Percentiles rank a stretch among this genome's conserved stretches.
These are phyloP conservation scores for Mionectes macconnelli DNA, from an alignment of 2,113 vertebrate genomes.

Conservation along the genomic window DNA sequence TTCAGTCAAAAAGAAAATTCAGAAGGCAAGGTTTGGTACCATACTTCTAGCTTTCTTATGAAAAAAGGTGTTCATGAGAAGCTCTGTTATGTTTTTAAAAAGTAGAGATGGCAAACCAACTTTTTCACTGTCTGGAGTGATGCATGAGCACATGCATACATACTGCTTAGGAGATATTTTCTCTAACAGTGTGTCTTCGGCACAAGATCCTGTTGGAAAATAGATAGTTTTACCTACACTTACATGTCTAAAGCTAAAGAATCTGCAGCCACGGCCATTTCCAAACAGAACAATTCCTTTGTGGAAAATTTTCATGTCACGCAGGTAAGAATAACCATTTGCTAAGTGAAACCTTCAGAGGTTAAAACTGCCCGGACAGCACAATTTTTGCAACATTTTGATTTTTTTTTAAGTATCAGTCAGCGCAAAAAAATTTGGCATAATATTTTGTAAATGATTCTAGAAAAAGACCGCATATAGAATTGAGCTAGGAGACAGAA, in stretches of 20 bases:
- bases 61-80: not conserved
- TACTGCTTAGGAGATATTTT: not conserved
- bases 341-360: not conserved
- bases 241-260: not conserved
- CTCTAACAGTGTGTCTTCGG: not conserved
- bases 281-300: not conserved
- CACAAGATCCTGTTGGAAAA: not conserved
- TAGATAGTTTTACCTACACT: not conserved
- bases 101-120: not conserved
- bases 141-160: not conserved
- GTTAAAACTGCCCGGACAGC: not conserved
- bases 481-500: not conserved
- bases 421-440: not conserved
- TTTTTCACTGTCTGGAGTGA: not conserved
- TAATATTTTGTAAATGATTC: not conserved
- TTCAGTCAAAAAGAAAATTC: not conserved
- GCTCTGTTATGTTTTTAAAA: not conserved
- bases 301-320: not conserved
- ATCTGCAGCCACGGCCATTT: not conserved
- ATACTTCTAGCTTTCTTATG: not conserved
- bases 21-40: not conserved
- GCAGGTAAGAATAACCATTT: not conserved
- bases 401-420: not conserved
- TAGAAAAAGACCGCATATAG: not conserved
- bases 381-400: not conserved